phyloP scores from a whole-genome alignment of 2,113 vertebrate genomes.

The Dasyornis broadbenti region DNA sequence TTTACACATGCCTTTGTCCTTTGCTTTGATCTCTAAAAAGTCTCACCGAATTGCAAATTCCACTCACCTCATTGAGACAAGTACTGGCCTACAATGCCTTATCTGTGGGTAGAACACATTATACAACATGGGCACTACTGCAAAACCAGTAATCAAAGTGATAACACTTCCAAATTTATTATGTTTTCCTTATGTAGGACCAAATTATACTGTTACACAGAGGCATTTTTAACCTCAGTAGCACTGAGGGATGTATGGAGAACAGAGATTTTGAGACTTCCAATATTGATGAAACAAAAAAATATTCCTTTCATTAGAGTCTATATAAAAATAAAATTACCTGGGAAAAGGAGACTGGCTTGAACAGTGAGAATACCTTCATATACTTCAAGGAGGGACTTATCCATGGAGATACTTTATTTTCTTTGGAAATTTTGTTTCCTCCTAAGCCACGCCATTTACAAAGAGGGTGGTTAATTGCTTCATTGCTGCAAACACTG shows the following conservation, averaged over 20 bases:
- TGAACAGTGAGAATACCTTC: background rate
- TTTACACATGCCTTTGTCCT: background rate
- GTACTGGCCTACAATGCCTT: background rate
- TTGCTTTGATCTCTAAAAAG: background rate
- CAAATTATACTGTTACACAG: background rate
- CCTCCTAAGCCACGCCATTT: background rate
- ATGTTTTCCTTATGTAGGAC: fast-evolving
- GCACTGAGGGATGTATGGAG: background rate
- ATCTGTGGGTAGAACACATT: background rate
- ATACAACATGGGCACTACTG: background rate
- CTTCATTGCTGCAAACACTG: background rate
- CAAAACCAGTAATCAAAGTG: background rate
- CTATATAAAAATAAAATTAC: background rate
- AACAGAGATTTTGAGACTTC: background rate
- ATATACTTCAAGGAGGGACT: background rate
- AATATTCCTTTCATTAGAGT: background rate
- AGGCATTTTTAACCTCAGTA: background rate
- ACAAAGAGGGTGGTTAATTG: background rate
- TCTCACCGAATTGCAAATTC: background rate
- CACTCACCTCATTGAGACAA: background rate
- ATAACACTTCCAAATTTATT: background rate
- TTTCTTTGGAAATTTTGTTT: background rate
- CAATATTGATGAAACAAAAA: background rate
- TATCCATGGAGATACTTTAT: background rate
- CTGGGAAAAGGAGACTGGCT: background rate